These are phyloP conservation scores for Synanthedon vespiformis DNA, from an alignment of 2,888 invertebrate species.

Conservation along the genomic window DNA sequence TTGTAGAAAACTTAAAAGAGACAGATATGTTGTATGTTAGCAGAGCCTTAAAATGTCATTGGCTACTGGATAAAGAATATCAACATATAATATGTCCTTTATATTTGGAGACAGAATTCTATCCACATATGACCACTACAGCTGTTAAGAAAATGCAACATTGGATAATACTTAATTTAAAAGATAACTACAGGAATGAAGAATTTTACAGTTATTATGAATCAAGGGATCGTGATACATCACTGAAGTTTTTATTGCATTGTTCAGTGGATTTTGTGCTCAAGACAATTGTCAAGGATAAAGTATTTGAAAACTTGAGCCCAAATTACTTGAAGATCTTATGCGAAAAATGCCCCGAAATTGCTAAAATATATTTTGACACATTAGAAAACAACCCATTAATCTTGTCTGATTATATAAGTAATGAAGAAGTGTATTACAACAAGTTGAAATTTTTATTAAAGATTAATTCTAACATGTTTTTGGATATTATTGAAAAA, in stretches of 20 bases:
- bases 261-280: conserved; percentile 28
- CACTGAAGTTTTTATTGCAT: conserved; percentile 28
- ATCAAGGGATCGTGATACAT: conserved; percentile 17
- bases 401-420: conserved; percentile 16
- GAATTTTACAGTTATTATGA: conserved; percentile 36
- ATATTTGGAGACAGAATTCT: conserved; percentile 33
- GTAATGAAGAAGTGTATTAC: conserved; percentile 17
- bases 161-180: conserved; percentile 25
- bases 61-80: conserved; percentile 29
- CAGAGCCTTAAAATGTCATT: conserved; percentile 34
- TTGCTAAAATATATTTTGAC: conserved; percentile 30
- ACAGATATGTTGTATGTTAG: conserved; percentile 44
- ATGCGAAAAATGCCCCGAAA: conserved; percentile 27
- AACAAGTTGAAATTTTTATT: conserved; percentile 25
- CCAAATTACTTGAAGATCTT: conserved; percentile 29
- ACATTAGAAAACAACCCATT: conserved; percentile 16
- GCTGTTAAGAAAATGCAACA: conserved; percentile 38
- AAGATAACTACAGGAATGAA: conserved; percentile 24
- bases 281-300: conserved; percentile 14
- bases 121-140: conserved; percentile 34
- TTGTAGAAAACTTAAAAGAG: conserved; percentile 32
- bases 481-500: conserved; percentile 31
- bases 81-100: conserved; percentile 29
- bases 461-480: conserved; percentile 25
- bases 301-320: conserved; percentile 24